Percentiles rank a stretch among this genome's conserved stretches.
Conservation (phyloP, 2,797 vertebrate genomes). For the Peromyscus aztecus region DNA sequence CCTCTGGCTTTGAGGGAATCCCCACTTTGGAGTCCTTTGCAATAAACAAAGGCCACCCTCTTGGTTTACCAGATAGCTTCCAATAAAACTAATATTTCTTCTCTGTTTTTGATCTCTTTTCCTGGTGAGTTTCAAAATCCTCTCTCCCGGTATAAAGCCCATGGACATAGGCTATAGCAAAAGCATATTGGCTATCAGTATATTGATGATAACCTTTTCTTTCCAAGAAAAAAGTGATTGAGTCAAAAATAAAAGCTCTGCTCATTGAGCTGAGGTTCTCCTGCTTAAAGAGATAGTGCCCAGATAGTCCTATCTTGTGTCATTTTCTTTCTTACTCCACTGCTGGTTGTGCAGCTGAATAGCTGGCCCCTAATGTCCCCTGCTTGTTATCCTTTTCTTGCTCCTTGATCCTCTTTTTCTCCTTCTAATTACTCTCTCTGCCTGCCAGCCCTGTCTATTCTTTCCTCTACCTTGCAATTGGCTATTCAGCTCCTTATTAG, state of each 20-base stretch:
- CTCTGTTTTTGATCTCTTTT: neutral
- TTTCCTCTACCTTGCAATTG: no score
- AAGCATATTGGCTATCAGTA: neutral
- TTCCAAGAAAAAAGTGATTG: neutral
- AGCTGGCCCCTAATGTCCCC: no score
- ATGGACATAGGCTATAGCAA: neutral
- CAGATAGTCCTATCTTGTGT: neutral
- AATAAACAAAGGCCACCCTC: neutral
- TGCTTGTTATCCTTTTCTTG: no score
- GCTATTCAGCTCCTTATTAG: no score
- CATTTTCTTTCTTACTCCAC: no score
- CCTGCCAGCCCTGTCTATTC: no score
- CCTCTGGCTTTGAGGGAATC: neutral
- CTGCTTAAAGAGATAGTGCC: neutral
- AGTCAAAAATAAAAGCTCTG: neutral
- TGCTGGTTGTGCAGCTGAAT: no score
- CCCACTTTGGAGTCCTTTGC: neutral
- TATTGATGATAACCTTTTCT: neutral
- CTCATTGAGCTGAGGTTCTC: neutral
- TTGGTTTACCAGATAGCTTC: neutral
- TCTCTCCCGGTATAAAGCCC: neutral
- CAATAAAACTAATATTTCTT: neutral
- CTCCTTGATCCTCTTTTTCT: no score
- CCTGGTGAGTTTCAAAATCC: neutral
- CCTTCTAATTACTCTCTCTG: no score